A percentile compares a stretch with the other conserved stretches of the same genome.
Evolutionary conservation across 2,113 vertebrate species (phyloP).

Genomic region (Drymodes brunneopygia): DNA sequence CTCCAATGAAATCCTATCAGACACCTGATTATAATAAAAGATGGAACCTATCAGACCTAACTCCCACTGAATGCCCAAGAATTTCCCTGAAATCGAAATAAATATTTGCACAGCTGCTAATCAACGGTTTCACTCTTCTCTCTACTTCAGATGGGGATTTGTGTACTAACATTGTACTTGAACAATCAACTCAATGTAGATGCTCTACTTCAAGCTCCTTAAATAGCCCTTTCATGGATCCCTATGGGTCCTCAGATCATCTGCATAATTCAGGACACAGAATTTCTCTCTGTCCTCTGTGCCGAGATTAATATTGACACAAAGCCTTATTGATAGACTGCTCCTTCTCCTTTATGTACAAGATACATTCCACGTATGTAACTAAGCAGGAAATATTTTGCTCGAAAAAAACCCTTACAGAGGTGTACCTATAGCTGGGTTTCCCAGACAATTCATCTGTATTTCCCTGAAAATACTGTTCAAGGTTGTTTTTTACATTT

Average conservation of each 20-base stretch:
- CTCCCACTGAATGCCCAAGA: not conserved
- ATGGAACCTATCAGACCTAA: not conserved
- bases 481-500: not conserved
- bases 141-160: not conserved
- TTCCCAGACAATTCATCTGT: not conserved
- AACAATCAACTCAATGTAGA: not conserved
- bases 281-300: not conserved
- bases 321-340: not conserved
- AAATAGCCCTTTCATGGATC: not conserved
- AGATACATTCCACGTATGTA: rapidly evolving
- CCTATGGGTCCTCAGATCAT: not conserved
- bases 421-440: not conserved
- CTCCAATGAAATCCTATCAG: not conserved
- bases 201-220: not conserved
- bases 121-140: not conserved
- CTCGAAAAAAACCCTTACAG: not conserved
- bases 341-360: not conserved
- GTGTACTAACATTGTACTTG: not conserved
- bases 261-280: not conserved
- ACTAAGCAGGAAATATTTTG: not conserved
- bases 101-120: not conserved
- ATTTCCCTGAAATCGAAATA: not conserved
- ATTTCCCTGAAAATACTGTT: not conserved
- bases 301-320: not conserved
- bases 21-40: not conserved